Conservation (phyloP, 2,888 invertebrate species). For the Lasioglossum leucozonium region DNA sequence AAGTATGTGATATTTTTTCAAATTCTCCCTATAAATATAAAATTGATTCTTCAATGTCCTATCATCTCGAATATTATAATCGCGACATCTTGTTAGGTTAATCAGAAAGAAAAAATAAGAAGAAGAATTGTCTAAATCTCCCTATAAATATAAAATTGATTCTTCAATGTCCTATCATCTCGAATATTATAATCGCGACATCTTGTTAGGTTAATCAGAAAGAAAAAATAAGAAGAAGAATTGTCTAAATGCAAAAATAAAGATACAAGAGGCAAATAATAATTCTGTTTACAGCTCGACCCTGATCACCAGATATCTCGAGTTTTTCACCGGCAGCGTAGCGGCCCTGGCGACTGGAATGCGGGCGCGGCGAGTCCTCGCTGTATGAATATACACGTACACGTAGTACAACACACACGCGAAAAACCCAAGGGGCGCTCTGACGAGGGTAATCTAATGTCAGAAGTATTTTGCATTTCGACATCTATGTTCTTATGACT, state of each 20-base stretch:
- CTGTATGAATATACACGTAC: conserved; percentile 67
- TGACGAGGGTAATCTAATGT: conserved; percentile 56
- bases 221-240: conserved; percentile 17
- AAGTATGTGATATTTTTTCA: neutral
- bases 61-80: neutral
- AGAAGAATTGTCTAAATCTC: too few species aligned
- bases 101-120: neutral
- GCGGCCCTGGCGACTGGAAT: conserved; percentile 84
- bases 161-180: neutral
- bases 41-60: conserved; percentile 8
- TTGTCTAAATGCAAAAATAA: conserved; percentile 1
- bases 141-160: neutral
- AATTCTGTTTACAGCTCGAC: conserved; percentile 61
- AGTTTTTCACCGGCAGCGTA: conserved; percentile 77
- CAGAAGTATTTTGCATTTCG: conserved; percentile 52
- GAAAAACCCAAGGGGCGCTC: conserved; percentile 66
- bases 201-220: neutral
- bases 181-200: neutral
- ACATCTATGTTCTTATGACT: neutral
- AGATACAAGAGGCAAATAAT: conserved; percentile 22
- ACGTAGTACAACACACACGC: conserved; percentile 61
- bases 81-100: neutral
- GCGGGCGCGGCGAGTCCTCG: conserved; percentile 83
- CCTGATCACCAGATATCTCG: conserved; percentile 77
- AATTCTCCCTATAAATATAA: neutral